A percentile compares a stretch with the other conserved stretches of the same genome.
Conservation (phyloP, 2,797 vertebrate species). For the Carcharodon carcharias region DNA sequence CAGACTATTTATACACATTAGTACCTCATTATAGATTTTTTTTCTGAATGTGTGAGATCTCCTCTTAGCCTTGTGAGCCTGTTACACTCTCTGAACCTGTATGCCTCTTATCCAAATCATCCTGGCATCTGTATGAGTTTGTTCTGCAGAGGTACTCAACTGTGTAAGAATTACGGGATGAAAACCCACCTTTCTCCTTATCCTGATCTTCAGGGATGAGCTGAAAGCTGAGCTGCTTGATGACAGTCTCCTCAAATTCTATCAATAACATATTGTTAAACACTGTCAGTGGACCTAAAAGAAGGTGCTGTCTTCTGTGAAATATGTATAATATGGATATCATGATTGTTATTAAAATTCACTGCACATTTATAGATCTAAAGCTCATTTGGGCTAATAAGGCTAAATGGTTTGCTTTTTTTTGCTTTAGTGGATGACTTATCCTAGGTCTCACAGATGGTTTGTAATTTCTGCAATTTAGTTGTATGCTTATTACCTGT, state of each 20-base stretch:
- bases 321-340: slow-evolving; percentile 45
- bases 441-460: neutral
- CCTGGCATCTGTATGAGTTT: slow-evolving; percentile 31
- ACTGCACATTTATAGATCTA: neutral
- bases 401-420: neutral
- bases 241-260: slow-evolving; percentile 74
- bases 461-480: neutral
- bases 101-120: slow-evolving; percentile 33
- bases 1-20: slow-evolving; percentile 35
- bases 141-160: slow-evolving; percentile 26
- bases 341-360: slow-evolving; percentile 46
- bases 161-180: slow-evolving; percentile 48
- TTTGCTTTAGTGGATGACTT: slow-evolving; percentile 10
- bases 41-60: slow-evolving; percentile 23
- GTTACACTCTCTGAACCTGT: slow-evolving; percentile 32
- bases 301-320: slow-evolving; percentile 49
- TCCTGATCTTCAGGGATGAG: slow-evolving; percentile 59
- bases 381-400: slow-evolving; percentile 21
- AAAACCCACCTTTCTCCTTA: slow-evolving; percentile 59
- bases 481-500: neutral
- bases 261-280: slow-evolving; percentile 76
- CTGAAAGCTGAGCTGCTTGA: slow-evolving; percentile 75
- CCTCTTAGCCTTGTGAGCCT: slow-evolving; percentile 34
- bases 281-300: slow-evolving; percentile 51
- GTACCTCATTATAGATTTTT: slow-evolving; percentile 34